phyloP scores from a whole-genome alignment of 2,797 vertebrate genomes.

The Acanthurus lineatus region DNA sequence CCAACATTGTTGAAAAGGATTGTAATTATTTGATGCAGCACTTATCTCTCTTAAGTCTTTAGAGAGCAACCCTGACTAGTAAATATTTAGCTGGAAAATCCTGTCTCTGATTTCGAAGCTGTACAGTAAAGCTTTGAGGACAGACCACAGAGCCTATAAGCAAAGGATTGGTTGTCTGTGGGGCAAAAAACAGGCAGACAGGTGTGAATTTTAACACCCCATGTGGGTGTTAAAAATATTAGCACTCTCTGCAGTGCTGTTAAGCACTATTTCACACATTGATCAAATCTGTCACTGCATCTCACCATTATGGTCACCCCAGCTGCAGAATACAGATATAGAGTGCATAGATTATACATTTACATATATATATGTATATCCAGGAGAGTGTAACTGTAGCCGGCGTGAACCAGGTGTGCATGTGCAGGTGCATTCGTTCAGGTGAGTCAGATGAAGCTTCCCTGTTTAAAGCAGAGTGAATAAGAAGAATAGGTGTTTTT shows the following conservation, averaged over 20 bases:
- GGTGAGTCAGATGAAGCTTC: not conserved
- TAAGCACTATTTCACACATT: constrained; percentile 72
- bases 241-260: constrained; percentile 69
- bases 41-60: not conserved
- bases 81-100: constrained; percentile 14
- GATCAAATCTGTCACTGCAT: constrained; percentile 63
- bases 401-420: constrained; percentile 45
- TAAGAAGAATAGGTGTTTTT: constrained; percentile 18
- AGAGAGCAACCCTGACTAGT: not conserved
- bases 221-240: constrained; percentile 71
- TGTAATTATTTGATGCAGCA: not conserved
- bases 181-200: constrained; percentile 2
- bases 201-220: constrained; percentile 76
- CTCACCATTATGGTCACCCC: constrained; percentile 11
- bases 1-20: not conserved
- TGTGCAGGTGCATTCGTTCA: not conserved
- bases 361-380: not conserved
- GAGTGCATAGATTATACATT: constrained; percentile 7
- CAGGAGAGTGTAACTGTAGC: not conserved
- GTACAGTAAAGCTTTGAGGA: constrained; percentile 7
- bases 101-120: not conserved
- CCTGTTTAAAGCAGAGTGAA: constrained; percentile 9
- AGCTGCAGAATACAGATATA: constrained; percentile 11
- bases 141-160: constrained; percentile 17
- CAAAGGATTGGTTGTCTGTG: constrained; percentile 9